A percentile compares a stretch with the other conserved stretches of the same genome.
phyloP scores from a whole-genome alignment of 2,113 vertebrate genomes.

The Hippopotamus amphibius region DNA sequence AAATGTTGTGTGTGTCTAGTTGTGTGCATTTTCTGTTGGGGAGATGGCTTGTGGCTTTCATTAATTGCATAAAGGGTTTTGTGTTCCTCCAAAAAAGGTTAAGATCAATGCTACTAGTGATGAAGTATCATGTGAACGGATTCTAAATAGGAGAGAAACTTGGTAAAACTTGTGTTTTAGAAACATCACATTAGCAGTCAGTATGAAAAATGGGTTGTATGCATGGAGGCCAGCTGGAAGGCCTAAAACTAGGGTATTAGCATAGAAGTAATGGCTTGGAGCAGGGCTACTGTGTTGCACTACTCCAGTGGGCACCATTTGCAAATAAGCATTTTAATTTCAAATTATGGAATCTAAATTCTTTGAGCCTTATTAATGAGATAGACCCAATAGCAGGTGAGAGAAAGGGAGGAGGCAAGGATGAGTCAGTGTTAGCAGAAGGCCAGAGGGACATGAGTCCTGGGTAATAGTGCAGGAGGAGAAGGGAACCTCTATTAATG shows the following conservation, averaged over 20 bases:
- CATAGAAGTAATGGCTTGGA: slow-evolving; percentile 8
- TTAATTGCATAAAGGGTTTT: slow-evolving; percentile 47
- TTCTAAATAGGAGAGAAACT: slow-evolving; percentile 59
- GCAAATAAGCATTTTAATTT: slow-evolving; percentile 58
- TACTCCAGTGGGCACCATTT: not conserved
- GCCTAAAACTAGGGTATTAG: not conserved
- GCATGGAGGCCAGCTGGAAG: not conserved
- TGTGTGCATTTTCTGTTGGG: slow-evolving; percentile 39
- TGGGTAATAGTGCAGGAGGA: slow-evolving; percentile 6
- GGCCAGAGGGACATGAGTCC: not conserved
- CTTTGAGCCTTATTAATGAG: slow-evolving; percentile 54
- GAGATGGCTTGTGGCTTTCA: slow-evolving; percentile 49
- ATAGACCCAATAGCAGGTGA: not conserved
- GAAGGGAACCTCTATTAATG: not conserved
- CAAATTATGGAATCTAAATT: slow-evolving; percentile 48
- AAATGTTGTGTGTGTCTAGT: slow-evolving; percentile 24
- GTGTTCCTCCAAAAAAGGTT: slow-evolving; percentile 10
- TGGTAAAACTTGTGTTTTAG: slow-evolving; percentile 64
- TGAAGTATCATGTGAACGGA: slow-evolving; percentile 48
- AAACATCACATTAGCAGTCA: slow-evolving; percentile 35
- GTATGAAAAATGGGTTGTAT: slow-evolving; percentile 46
- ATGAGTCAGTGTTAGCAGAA: slow-evolving; percentile 5
- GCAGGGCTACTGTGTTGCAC: not conserved
- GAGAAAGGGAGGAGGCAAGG: not conserved
- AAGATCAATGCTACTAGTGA: slow-evolving; percentile 35